Evolutionary conservation across 1,140 invertebrate genomes (phyloP).

Genomic region (Neelides sp.): DNA sequence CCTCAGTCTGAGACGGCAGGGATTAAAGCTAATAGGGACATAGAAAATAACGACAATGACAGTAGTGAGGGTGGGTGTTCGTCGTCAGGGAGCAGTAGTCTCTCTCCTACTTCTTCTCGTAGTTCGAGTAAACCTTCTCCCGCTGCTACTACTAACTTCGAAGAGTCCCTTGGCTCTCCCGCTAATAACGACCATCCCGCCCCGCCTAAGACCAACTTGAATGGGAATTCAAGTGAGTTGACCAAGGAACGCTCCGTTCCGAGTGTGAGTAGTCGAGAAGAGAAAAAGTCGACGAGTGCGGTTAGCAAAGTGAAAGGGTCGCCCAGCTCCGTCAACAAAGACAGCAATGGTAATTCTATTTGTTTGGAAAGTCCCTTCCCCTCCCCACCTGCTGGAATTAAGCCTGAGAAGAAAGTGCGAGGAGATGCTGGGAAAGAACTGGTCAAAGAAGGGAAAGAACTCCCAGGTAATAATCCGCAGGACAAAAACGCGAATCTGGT

Average conservation of each 20-base stretch:
- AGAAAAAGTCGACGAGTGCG: not conserved
- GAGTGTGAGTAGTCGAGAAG: not conserved
- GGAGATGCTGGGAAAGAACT: not conserved
- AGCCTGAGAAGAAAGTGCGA: constrained; percentile 5
- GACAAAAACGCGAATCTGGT: constrained; percentile 12
- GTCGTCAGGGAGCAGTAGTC: constrained; percentile 2
- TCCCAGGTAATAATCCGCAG: not conserved
- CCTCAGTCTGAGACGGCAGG: constrained; percentile 15
- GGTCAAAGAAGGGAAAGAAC: not conserved
- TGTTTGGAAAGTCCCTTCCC: constrained; percentile 5
- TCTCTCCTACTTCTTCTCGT: constrained; percentile 8
- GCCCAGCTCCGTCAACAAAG: constrained; percentile 2
- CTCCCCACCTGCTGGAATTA: not conserved
- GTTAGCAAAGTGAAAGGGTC: not conserved
- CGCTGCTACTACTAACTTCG: not conserved
- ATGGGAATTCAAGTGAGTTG: not conserved
- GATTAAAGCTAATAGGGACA: constrained; percentile 18
- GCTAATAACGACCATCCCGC: not conserved
- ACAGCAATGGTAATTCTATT: constrained; percentile 28
- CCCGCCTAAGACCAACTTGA: constrained; percentile 4
- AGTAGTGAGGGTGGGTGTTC: not conserved
- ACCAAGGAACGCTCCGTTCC: not conserved
- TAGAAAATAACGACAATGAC: constrained; percentile 25
- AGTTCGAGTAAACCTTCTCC: not conserved
- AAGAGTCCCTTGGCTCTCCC: not conserved